Evolutionary conservation across 1,140 invertebrate genomes (phyloP).

Genomic region (Anadara kagoshimensis): DNA sequence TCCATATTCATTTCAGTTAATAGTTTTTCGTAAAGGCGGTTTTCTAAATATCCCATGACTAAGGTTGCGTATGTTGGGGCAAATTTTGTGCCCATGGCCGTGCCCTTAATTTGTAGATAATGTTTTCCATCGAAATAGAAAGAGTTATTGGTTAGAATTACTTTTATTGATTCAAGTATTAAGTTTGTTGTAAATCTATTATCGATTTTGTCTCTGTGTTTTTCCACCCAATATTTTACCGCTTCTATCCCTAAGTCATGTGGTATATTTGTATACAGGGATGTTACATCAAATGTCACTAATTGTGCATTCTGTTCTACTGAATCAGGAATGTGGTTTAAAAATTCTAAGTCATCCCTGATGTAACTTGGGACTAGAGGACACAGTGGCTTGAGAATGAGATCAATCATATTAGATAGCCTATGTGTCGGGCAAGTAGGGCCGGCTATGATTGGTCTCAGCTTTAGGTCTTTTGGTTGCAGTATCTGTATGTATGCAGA

Average conservation of each 20-base stretch:
- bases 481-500: slow-evolving; percentile 1
- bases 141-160: slow-evolving; percentile 3
- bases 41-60: no score
- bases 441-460: slow-evolving; percentile 25
- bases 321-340: neutral
- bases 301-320: neutral
- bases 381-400: slow-evolving; percentile 22
- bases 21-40: no score
- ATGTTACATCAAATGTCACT: slow-evolving; percentile 6
- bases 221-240: neutral
- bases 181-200: neutral
- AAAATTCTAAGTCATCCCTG: slow-evolving; percentile 10
- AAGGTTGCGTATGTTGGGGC: no score
- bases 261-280: slow-evolving; percentile 16
- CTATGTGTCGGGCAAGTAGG: slow-evolving; percentile 15
- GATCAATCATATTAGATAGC: slow-evolving; percentile 18
- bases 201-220: neutral
- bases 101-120: no score
- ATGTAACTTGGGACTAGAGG: neutral
- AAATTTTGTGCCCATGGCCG: no score
- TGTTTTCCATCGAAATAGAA: no score
- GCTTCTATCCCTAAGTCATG: slow-evolving; percentile 9
- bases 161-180: slow-evolving; percentile 1
- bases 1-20: no score
- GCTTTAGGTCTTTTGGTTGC: slow-evolving; percentile 7